Base-by-base conservation (phyloP, 2,797 vertebrate genomes). In the Cyclura pinguis region DNA sequence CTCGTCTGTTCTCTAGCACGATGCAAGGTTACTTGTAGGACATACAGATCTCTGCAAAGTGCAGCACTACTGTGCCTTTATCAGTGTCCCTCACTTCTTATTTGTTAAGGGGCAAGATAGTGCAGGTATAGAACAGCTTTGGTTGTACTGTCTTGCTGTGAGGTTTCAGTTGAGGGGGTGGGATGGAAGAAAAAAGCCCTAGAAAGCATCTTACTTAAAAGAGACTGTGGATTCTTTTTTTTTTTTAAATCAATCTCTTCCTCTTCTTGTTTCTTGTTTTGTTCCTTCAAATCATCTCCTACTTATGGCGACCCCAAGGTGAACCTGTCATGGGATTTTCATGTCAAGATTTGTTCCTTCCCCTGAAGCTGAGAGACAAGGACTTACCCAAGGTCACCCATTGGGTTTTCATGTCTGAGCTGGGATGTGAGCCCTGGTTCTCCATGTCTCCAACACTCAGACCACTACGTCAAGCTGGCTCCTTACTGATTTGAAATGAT, bases 11-110 rank as follows among this genome's bases (percentile, higher is more conserved):
- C 93, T 57, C 50, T 91, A 2, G 84, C 55, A 10, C 81, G 78
- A 88, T 93, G 94, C 94, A 96, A 96, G 95, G 95, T 96, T 88
- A 96, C 93, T 95, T 95, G 94, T 95, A 96, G 96, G 96, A 95
- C 95, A 81, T 0, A 0, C 0, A 0, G 89, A 82, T 82, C 92
- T 90, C 88, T 88, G 93, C 93, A 94, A 95, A 93, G 94, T 94
- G 92, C 91, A 87, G 82, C 13, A 0, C 88, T 0, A 57, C 83
- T 89, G 14, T 84, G 72, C n/a, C 55, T 89, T 91, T 18, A 1
- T 87, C 1, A 0, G 7, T 88, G 86, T 59, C 92, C 74, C 81
- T 86, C 87, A 57, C 52, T 0, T 0, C 32, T 93, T 84, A 32
- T 94, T 93, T 94, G 88, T 88, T 87, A 50, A 32, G n/a, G 50